These are phyloP conservation scores for Caenorhabditis latens DNA, from an alignment of 1,140 invertebrate species.

Conservation along the genomic window DNA sequence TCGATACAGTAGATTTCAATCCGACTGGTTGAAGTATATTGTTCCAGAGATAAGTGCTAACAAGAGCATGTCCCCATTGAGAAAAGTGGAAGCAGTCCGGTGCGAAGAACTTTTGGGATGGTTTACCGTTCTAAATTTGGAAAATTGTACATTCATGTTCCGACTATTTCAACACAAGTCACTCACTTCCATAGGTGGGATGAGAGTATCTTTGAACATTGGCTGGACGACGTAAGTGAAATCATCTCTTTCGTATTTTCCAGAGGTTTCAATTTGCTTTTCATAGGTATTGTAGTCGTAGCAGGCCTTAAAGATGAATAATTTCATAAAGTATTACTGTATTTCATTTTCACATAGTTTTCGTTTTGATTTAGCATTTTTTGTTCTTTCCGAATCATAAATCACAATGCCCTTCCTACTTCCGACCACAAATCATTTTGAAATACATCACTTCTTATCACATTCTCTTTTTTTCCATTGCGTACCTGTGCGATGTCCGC, in stretches of 20 bases:
- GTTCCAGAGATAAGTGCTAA: constrained; percentile 85
- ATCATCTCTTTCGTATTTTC: constrained; percentile 78
- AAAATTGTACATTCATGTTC: neutral
- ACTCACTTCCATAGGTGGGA: constrained; percentile 67
- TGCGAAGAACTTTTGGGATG: constrained; percentile 82
- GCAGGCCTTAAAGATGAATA: constrained; percentile 11
- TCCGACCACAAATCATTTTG: too few relatives aligned
- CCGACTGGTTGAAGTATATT: constrained; percentile 85
- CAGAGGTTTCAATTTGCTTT: constrained; percentile 66
- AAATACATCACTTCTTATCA: too few relatives aligned
- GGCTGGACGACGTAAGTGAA: constrained; percentile 79
- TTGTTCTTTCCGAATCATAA: too few relatives aligned
- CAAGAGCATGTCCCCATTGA: constrained; percentile 82
- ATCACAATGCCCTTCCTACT: too few relatives aligned
- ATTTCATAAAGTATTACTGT: too few relatives aligned
- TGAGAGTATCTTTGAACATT: constrained; percentile 67
- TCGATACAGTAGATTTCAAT: constrained; percentile 81
- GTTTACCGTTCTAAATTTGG: constrained; percentile 74
- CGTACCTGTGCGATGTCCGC: constrained; percentile 60
- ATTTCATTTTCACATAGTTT: too few relatives aligned
- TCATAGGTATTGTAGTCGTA: constrained; percentile 63
- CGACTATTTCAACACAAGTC: too few relatives aligned
- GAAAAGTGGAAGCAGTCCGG: constrained; percentile 85
- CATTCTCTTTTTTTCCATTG: neutral
- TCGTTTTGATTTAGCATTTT: too few relatives aligned